Conservation (phyloP, 2,113 vertebrate genomes). For the Marmota flaviventris region DNA sequence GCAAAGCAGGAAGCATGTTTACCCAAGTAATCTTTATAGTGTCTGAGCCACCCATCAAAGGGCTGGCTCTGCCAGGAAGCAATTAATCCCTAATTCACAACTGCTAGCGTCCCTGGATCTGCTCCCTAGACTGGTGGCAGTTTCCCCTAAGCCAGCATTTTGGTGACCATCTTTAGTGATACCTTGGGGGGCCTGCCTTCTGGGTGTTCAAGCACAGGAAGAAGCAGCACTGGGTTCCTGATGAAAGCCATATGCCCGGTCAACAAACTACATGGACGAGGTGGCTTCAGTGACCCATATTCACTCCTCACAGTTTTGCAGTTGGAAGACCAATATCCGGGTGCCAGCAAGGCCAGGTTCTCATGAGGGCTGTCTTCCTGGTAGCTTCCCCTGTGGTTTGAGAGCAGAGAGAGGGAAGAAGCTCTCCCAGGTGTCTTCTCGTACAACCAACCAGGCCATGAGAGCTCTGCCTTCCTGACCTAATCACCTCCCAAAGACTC, state of each 20-base stretch:
- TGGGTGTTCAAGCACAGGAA: neutral
- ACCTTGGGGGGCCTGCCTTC: neutral
- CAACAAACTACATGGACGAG: neutral
- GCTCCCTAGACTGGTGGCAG: neutral
- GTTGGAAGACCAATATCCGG: neutral
- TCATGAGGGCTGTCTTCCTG: neutral
- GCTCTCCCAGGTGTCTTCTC: neutral
- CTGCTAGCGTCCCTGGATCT: neutral
- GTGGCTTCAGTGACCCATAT: neutral
- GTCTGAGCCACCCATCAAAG: neutral
- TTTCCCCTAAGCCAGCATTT: neutral
- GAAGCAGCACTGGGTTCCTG: neutral
- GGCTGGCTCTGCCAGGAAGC: neutral
- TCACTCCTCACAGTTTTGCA: neutral
- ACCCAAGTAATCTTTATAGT: neutral
- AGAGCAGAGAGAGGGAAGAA: neutral
- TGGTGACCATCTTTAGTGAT: neutral
- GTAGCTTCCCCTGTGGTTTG: neutral
- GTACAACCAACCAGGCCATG: neutral
- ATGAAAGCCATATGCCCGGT: neutral
- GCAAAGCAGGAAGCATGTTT: neutral
- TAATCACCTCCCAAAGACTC: neutral
- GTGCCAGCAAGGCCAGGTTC: neutral
- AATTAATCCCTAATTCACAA: slow-evolving; percentile 17
- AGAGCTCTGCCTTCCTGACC: neutral